Percentiles rank a stretch among this genome's conserved stretches.
phyloP scores from a whole-genome alignment of 2,797 vertebrate species.

The Mus minutoides region DNA sequence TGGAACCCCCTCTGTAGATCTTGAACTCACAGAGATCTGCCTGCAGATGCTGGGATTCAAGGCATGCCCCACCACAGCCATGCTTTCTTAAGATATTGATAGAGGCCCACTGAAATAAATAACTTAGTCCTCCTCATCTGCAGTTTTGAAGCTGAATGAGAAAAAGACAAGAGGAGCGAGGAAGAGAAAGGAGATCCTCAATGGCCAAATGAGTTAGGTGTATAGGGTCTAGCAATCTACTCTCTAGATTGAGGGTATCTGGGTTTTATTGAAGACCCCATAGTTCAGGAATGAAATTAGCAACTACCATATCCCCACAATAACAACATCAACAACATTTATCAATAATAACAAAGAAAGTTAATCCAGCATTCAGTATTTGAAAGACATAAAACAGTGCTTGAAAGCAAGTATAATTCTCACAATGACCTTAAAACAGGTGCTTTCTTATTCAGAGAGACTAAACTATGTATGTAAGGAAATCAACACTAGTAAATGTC shows the following conservation, averaged over 20 bases:
- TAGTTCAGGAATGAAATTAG: conserved; percentile 47
- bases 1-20: background rate
- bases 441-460: background rate
- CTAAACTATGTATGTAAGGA: background rate
- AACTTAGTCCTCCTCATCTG: background rate
- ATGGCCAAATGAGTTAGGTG: background rate
- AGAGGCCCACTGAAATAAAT: background rate
- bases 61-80: too few relatives aligned
- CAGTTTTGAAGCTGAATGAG: background rate
- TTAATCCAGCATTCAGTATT: conserved; percentile 27
- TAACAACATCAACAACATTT: background rate
- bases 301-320: background rate
- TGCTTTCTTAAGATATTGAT: background rate
- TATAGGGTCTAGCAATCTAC: background rate
- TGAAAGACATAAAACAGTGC: background rate
- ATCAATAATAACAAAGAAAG: conserved; percentile 16
- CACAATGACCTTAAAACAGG: background rate
- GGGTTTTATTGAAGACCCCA: background rate
- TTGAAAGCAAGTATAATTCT: conserved; percentile 25
- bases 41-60: background rate
- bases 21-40: background rate
- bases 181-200: background rate
- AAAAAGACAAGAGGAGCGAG: background rate
- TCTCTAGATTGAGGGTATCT: background rate
- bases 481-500: background rate